Percentiles rank a stretch among this genome's conserved stretches.
Conservation (phyloP, 2,797 vertebrate genomes). For the Sebastiscus tertius region DNA sequence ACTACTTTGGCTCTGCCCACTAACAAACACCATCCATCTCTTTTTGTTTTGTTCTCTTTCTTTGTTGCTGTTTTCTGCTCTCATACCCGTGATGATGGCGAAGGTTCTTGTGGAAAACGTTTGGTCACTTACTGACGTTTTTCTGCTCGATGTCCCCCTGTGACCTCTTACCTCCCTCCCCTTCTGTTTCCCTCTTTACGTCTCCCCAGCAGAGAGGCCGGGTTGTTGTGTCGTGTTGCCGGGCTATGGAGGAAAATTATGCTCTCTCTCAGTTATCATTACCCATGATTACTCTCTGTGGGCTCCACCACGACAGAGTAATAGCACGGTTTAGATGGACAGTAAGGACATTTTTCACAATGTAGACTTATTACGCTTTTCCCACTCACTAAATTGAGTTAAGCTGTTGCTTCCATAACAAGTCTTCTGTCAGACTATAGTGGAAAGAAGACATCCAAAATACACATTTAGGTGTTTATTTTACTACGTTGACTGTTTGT, state of each 20-base stretch:
- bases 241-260: slow-evolving; percentile 16
- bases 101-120: neutral
- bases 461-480: neutral
- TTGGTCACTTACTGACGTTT: neutral
- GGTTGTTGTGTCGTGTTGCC: slow-evolving; percentile 14
- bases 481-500: too few relatives aligned
- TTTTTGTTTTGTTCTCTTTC: neutral
- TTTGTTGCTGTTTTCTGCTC: neutral
- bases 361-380: neutral
- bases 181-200: neutral
- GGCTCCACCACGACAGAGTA: neutral
- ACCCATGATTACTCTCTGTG: slow-evolving; percentile 7
- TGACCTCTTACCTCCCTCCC: neutral
- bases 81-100: neutral
- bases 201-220: neutral
- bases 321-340: neutral
- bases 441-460: neutral
- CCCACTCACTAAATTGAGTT: neutral
- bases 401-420: neutral
- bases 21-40: neutral
- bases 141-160: neutral
- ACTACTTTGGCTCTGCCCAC: slow-evolving; percentile 6
- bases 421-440: neutral
- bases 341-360: neutral
- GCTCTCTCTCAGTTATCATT: slow-evolving; percentile 10